Evolutionary conservation across 2,888 invertebrate species (phyloP).

Genomic region (Epistrophe eligans): DNA sequence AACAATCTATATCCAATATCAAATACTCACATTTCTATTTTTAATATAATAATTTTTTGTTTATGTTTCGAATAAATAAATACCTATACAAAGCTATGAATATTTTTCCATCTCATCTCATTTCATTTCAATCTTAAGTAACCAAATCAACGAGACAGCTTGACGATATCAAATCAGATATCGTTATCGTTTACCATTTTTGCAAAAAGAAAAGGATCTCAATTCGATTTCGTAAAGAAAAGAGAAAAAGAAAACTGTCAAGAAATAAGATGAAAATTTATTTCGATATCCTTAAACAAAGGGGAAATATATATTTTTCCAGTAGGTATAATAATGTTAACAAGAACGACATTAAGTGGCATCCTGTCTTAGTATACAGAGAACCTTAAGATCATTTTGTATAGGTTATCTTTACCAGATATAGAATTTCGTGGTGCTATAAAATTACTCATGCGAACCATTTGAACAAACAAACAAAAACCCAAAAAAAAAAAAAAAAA

Average conservation of each 20-base stretch:
- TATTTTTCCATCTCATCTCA: conserved; percentile 34
- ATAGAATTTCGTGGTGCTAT: conserved; percentile 40
- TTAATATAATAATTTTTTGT: conserved; percentile 14
- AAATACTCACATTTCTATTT: not conserved
- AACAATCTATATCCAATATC: not conserved
- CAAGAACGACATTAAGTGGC: conserved; percentile 29
- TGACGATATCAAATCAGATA: conserved; percentile 37
- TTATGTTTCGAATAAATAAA: conserved; percentile 10
- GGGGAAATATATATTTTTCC: conserved; percentile 1
- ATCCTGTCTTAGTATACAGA: conserved; percentile 8
- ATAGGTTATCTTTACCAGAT: conserved; percentile 25
- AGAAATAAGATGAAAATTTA: conserved; percentile 24
- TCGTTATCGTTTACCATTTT: conserved; percentile 14
- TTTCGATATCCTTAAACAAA: not conserved
- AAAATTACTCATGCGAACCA: conserved; percentile 36
- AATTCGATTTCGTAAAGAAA: conserved; percentile 11
- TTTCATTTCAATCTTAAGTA: conserved; percentile 34
- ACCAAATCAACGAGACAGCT: conserved; percentile 33
- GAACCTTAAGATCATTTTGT: conserved; percentile 30
- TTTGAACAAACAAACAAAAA: conserved; percentile 1
- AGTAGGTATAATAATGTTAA: conserved; percentile 33
- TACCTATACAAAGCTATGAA: conserved; percentile 18
- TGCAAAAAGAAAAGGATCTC: conserved; percentile 10
- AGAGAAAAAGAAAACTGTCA: not conserved
- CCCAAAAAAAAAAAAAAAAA: not conserved